Evolutionary conservation across 2,113 vertebrate species (phyloP), one percentile per base, ranked within the genome.

Genomic region (Ameiurus melas): DNA sequence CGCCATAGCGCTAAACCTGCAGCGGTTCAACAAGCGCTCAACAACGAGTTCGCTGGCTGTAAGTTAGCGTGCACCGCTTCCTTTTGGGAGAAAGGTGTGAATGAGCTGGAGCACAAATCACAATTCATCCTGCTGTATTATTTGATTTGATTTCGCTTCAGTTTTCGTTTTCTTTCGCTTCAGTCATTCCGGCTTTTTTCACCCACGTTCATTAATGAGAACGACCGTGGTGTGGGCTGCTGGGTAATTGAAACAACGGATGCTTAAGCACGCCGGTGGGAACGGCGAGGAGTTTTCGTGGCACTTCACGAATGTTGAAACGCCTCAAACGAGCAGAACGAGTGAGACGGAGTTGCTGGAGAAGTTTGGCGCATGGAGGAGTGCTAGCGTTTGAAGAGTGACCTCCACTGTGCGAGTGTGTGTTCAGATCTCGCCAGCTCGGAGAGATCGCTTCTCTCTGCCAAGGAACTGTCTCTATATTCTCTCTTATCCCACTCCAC

Each of bases 381-480:
- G 83, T 27, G 66, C 12, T 83, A 43, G n/a, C 8, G 9, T 62
- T 60, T 55, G 39, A 84, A 87, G 83, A 71, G 66, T 47, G 89
- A 88, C 86, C 81, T 88, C 55, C 62, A 39, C 71, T 85, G 73
- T 13, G 89, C 5, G 57, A 85, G 62, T 30, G 22, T 8, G 10
- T 20, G 79, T 22, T 84, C 81, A 89, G 83, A 86, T 81, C 90
- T 90, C 33, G 62, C 85, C 85, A 91, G 92, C 88, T 92, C 78
- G n/a, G 58, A 93, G 88, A 71, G 88, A 92, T 92, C 87, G 85
- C 81, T 25, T 87, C 83, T 90, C 66, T 73, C 19, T 92, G 90
- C 92, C 93, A 94, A 90, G 87, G 90, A 93, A 84, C 92, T 93
- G 93, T 92, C 93, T 58, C 71, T 43, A 55, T 86, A 80, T 88